Percentiles rank a stretch among this genome's conserved stretches.
These are phyloP conservation scores for Cryptocephalus moraei DNA, from an alignment of 2,888 invertebrate genomes.

Conservation along the genomic window DNA sequence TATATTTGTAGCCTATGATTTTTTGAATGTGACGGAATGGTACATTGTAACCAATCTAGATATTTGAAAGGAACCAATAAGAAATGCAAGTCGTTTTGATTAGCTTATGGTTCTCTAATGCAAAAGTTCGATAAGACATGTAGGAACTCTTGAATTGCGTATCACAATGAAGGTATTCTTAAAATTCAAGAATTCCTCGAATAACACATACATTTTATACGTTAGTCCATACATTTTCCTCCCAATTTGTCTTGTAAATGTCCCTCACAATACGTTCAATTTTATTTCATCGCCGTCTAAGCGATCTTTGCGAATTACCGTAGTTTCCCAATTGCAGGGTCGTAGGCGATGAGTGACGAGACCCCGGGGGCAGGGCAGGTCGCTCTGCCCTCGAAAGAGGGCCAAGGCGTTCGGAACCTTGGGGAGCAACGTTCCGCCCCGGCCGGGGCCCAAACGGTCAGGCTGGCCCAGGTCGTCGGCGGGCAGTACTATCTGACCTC, in stretches of 20 bases:
- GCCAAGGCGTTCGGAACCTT: conserved; percentile 28
- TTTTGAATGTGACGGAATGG: no score
- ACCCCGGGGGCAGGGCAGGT: conserved; percentile 40
- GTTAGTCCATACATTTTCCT: no score
- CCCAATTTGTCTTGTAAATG: background rate
- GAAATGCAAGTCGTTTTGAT: no score
- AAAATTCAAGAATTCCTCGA: no score
- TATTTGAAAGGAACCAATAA: no score
- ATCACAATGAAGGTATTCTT: no score
- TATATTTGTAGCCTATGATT: no score
- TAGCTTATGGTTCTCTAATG: no score
- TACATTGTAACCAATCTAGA: no score
- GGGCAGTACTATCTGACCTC: conserved; percentile 35
- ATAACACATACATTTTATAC: no score
- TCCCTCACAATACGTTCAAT: background rate
- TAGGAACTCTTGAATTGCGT: no score
- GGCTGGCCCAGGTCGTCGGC: conserved; percentile 35
- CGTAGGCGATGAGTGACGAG: conserved; percentile 38
- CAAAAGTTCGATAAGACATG: no score
- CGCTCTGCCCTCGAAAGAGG: conserved; percentile 39
- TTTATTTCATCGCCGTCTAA: background rate
- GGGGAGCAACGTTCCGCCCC: conserved; percentile 28
- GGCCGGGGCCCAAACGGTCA: conserved; percentile 22
- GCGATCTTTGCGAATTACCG: background rate
- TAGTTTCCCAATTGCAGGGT: conserved; percentile 21